Evolutionary conservation across 2,113 vertebrate genomes (phyloP).

Genomic region (Spheniscus mendiculus): DNA sequence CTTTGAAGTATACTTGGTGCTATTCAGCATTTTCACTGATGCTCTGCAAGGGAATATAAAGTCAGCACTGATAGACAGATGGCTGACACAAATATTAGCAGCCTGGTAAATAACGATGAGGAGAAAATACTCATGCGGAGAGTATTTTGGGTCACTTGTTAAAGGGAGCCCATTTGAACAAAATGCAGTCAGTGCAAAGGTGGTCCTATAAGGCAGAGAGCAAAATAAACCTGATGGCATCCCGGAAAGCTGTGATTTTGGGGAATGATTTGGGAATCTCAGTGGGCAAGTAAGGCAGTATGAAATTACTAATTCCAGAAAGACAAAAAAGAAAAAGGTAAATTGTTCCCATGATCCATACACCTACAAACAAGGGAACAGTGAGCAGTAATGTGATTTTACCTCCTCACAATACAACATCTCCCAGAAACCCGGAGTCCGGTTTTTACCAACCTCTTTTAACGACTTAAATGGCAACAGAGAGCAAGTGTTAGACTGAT

Average conservation of each 20-base stretch:
- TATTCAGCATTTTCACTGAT: slow-evolving; percentile 56
- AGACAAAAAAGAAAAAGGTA: neutral
- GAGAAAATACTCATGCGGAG: slow-evolving; percentile 9
- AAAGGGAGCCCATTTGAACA: neutral
- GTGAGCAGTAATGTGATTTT: neutral
- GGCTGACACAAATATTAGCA: slow-evolving; percentile 66
- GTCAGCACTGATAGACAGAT: slow-evolving; percentile 55
- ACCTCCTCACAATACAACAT: neutral
- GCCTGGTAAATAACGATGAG: slow-evolving; percentile 31
- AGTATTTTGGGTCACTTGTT: slow-evolving; percentile 15
- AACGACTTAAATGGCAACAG: neutral
- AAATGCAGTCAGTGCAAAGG: neutral
- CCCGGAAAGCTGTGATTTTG: neutral
- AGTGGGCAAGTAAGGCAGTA: neutral
- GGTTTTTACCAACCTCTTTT: neutral
- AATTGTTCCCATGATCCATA: neutral
- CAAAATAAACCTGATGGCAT: neutral
- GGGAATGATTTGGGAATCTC: neutral
- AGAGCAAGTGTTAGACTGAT: neutral
- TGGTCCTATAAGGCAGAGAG: neutral
- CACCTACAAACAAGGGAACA: neutral
- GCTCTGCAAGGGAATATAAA: slow-evolving; percentile 50
- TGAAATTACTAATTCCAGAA: neutral
- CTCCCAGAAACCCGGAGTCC: neutral
- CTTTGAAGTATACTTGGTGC: slow-evolving; percentile 39